phyloP scores from a whole-genome alignment of 2,113 vertebrate species.

The Talpa occidentalis region DNA sequence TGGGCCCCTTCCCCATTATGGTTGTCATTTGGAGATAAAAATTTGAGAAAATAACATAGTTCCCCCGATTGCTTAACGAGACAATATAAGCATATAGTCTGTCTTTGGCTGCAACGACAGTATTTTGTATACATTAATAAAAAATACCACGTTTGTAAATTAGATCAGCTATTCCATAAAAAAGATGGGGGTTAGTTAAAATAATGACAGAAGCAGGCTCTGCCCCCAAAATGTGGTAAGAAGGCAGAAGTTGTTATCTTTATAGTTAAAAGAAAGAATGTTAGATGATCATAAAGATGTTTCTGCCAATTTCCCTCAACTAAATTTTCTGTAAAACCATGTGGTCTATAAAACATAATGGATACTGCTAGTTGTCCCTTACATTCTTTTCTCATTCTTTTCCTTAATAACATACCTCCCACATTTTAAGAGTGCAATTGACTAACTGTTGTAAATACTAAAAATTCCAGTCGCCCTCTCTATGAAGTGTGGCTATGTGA shows the following conservation, averaged over 20 bases:
- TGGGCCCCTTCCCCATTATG: not conserved
- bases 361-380: not conserved
- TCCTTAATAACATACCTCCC: not conserved
- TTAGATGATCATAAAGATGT: not conserved
- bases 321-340: not conserved
- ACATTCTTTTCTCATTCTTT: not conserved
- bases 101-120: not conserved
- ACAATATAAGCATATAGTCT: not conserved
- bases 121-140: not conserved
- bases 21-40: not conserved
- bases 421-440: not conserved
- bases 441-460: not conserved
- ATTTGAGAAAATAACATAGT: not conserved
- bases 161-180: not conserved
- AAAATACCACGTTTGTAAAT: not conserved
- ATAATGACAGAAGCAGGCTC: not conserved
- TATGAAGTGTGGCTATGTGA: not conserved
- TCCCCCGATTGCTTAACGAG: not conserved
- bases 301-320: not conserved
- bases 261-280: not conserved
- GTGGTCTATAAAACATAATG: not conserved
- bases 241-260: not conserved
- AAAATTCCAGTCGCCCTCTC: not conserved
- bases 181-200: not conserved
- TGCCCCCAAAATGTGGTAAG: not conserved